Evolutionary conservation across 2,888 invertebrate species (phyloP), one percentile per base, ranked within the genome.

Genomic region (Sinhomidia bicolor): DNA sequence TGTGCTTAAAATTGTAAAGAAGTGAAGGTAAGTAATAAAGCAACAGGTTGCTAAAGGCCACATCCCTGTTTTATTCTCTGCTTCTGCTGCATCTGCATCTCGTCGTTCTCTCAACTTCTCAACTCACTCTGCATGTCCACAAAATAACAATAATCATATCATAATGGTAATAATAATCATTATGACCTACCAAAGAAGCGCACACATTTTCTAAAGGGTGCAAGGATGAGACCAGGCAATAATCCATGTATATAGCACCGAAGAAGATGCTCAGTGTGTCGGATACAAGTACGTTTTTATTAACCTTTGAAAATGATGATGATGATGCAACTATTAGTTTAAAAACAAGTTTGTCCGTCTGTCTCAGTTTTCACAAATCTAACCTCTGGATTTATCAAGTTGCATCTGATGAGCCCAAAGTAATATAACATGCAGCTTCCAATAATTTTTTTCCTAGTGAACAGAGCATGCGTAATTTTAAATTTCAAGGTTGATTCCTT

Each of bases 1-100:
- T n/a, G 6, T 14, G 57, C 60, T 60, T 60, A 7, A 57, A 57
- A 10, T 20, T 29, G n/a, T 10, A 12, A 44, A 36, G 80, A 17
- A 65, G 81, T 47, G 81, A 74, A 60, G 80, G 85, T 80, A 74
- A 51, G 74, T 74, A 68, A 80, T 80, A 86, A 80, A 81, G 86
- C 81, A 86, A 86, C 86, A 86, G 86, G 86, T 86, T 86, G 86
- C 80, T 81, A 80, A 86, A 86, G 86, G 86, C 86, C 86, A 85
- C 79, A 85, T 85, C 68, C 79, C 54, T 79, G 65, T 41, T 80
- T 60, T 36, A 26, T 26, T 47, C 47, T 29, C 51, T 36, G 14
- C 60, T 41, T 60, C n/a, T 54, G 20, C 41, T 57, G n/a, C 51
- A 51, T 74, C 74, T n/a, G n/a, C n/a, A n/a, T n/a, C n/a, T n/a